Evolutionary conservation across 2,888 invertebrate species (phyloP), one percentile per base, ranked within the genome.

Genomic region (Linnaemya vulpina): DNA sequence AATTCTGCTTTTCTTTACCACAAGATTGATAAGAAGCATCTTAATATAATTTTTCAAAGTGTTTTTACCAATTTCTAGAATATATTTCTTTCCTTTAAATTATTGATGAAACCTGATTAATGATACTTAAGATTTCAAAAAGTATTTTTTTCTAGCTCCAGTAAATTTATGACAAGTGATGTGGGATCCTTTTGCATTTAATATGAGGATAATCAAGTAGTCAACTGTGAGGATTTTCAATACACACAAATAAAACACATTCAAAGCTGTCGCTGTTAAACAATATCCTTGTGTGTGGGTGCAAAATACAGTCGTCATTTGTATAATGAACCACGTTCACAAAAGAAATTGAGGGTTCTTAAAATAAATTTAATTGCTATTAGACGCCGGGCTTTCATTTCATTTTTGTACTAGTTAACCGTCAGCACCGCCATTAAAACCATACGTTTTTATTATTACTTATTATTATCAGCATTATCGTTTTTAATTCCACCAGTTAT

Each of bases 361-460:
- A 15, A 76, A 82, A 60, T 74, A 60, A 73, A 76, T 84, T 63
- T 81, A 81, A 81, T 85, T 81, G 81, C 78, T 81, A 60, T 40
- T 75, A 74, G 38, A 51, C 35, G 25, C 8, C 55, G 49, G 58
- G 55, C 43, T 70, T 63, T 63, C 51, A 77, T 77, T 77, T 77
- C 11, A 76, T 63, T 74, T 74, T 68, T 43, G 8, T 53, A 40
- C 71, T 38, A 20, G 20, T 71, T 51, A 46, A n/a, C 13, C 17
- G 20, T 53, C 60, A 40, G 15, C 51, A 62, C 0, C 43, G 22
- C 7, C 10, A 55, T 55, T 35, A 55, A 58, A 17, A 11, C 65
- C 65, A 49, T 40, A 58, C 70, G 51, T 22, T 70, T 62, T 51
- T 17, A 55, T 55, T 74, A 3, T 22, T 74, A 53, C 35, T 8